phyloP scores from a whole-genome alignment of 1,140 invertebrate species.

The Drosophila fuyamai region DNA sequence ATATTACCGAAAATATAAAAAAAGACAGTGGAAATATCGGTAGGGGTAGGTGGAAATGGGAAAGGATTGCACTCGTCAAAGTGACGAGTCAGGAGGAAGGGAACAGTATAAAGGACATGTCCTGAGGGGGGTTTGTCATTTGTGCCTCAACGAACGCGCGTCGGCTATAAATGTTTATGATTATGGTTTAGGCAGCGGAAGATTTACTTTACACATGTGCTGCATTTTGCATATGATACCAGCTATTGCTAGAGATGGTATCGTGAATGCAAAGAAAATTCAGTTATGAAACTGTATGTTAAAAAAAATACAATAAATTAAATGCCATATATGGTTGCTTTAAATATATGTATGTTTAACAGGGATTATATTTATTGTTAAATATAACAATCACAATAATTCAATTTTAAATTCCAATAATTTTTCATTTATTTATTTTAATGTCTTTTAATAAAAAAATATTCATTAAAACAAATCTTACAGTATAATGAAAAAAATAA shows the following conservation, averaged over 20 bases:
- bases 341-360: too few relatives aligned
- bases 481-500: too few relatives aligned
- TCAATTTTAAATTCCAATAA: too few relatives aligned
- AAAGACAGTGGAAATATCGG: conserved; percentile 9
- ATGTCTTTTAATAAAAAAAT: too few relatives aligned
- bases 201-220: conserved; percentile 81
- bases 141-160: conserved; percentile 51
- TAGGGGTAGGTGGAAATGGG: conserved; percentile 12
- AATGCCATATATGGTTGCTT: too few relatives aligned
- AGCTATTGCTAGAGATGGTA: conserved; percentile 44
- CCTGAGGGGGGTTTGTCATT: conserved; percentile 47
- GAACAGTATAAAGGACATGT: conserved; percentile 10
- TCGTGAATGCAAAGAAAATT: neutral
- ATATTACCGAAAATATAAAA: conserved; percentile 31
- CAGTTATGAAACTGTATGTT: too few relatives aligned
- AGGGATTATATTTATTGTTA: too few relatives aligned
- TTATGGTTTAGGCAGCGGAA: conserved; percentile 72
- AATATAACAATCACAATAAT: too few relatives aligned
- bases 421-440: too few relatives aligned
- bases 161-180: conserved; percentile 81
- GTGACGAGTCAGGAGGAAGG: conserved; percentile 50
- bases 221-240: conserved; percentile 78
- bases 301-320: too few relatives aligned
- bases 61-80: conserved; percentile 81
- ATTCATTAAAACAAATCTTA: too few relatives aligned